Evolutionary conservation across 2,888 invertebrate species (phyloP).

Genomic region (Miltochrista miniata): DNA sequence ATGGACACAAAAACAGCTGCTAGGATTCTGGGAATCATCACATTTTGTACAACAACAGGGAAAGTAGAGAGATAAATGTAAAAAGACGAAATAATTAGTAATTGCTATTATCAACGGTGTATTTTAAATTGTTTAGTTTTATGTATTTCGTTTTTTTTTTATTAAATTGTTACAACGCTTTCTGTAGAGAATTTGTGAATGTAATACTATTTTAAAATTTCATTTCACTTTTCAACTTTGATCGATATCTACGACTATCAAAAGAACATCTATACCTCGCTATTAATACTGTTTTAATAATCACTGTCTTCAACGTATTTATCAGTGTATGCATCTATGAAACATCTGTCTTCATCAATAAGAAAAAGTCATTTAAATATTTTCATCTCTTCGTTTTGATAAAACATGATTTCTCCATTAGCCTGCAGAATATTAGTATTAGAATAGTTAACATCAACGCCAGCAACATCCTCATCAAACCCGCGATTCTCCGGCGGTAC

Average conservation of each 20-base stretch:
- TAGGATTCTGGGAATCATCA: conserved; percentile 24
- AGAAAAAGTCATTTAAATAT: no score
- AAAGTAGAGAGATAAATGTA: conserved; percentile 8
- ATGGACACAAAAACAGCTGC: conserved; percentile 35
- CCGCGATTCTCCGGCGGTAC: background rate
- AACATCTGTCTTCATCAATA: no score
- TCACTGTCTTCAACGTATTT: no score
- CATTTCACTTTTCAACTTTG: no score
- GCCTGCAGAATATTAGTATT: background rate
- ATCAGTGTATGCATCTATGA: no score
- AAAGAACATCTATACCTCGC: no score
- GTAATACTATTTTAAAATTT: no score
- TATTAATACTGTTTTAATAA: no score
- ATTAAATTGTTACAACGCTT: no score
- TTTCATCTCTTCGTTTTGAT: background rate
- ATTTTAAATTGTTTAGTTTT: background rate
- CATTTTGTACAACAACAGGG: conserved; percentile 10
- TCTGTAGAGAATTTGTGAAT: no score
- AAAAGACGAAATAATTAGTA: conserved; percentile 8
- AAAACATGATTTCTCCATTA: background rate
- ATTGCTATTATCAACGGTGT: background rate
- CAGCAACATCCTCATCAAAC: background rate
- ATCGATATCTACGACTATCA: no score
- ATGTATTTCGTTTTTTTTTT: background rate
- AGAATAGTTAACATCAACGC: background rate